Evolutionary conservation across 2,113 vertebrate genomes (phyloP).

Genomic region (Cardinalis cardinalis): DNA sequence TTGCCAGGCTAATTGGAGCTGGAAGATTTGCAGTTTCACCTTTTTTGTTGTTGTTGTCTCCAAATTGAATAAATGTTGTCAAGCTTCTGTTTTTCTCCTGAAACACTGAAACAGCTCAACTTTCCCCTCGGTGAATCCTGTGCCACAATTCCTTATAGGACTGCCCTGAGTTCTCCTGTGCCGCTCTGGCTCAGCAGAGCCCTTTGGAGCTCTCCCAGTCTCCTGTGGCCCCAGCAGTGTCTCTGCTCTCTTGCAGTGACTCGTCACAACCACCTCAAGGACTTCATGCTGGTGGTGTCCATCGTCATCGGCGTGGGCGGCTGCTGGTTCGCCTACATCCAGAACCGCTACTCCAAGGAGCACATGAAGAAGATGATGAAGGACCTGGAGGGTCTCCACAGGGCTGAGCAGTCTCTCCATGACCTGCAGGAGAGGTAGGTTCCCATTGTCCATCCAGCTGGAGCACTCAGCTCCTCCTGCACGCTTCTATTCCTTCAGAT

Average conservation of each 20-base stretch:
- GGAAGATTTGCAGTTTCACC: neutral
- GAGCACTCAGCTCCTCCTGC: neutral
- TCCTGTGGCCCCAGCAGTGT: fast-evolving
- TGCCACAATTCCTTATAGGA: fast-evolving
- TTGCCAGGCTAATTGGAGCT: neutral
- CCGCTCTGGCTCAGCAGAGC: fast-evolving
- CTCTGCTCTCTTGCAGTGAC: constrained; percentile 77
- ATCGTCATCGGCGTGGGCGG: constrained; percentile 97
- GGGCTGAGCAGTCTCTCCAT: constrained; percentile 94
- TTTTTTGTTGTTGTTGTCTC: neutral
- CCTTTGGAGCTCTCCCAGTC: fast-evolving
- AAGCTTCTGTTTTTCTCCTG: neutral
- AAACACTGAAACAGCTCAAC: fast-evolving
- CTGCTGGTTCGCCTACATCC: constrained; percentile 98
- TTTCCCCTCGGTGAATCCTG: neutral
- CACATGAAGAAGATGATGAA: constrained; percentile 99
- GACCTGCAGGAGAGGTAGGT: constrained; percentile 94
- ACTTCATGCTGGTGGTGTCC: constrained; percentile 98
- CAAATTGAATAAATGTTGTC: neutral
- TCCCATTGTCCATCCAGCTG: fast-evolving
- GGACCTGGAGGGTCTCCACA: constrained; percentile 94
- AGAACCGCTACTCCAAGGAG: constrained; percentile 97
- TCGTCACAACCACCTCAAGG: constrained; percentile 94
- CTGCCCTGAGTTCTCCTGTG: fast-evolving
- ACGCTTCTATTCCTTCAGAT: fast-evolving